Conservation (phyloP, 2,797 vertebrate genomes). For the Sylvia borin region DNA sequence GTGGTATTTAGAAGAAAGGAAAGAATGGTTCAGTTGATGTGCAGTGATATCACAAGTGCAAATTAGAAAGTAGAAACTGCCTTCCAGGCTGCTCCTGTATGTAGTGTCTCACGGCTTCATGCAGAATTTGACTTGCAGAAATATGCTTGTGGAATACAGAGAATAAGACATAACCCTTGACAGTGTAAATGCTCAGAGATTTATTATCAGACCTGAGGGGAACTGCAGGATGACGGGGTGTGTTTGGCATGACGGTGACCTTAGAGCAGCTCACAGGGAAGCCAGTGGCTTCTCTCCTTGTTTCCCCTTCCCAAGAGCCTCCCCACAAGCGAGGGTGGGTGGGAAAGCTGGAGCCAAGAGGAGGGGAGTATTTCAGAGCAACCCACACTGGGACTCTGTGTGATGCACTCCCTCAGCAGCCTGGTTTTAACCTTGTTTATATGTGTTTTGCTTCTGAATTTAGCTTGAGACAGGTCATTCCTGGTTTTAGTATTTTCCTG, state of each 20-base stretch:
- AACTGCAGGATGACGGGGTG: neutral
- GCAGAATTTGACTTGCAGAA: constrained; percentile 21
- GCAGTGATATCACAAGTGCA: neutral
- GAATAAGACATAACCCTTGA: neutral
- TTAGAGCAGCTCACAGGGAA: neutral
- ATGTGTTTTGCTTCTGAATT: neutral
- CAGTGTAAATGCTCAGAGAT: constrained; percentile 13
- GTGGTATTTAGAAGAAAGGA: neutral
- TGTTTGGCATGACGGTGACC: neutral
- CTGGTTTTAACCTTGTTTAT: neutral
- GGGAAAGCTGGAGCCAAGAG: neutral
- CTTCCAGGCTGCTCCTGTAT: neutral
- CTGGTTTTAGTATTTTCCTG: neutral
- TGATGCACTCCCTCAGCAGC: neutral
- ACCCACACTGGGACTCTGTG: rapidly evolving
- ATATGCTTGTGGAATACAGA: neutral
- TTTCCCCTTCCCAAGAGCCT: neutral
- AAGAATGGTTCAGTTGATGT: neutral
- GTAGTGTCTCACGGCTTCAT: neutral
- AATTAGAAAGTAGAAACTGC: neutral
- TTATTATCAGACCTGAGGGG: neutral
- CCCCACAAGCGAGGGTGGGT: neutral
- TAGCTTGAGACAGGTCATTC: neutral
- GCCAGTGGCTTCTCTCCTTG: neutral
- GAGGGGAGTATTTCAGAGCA: neutral